phyloP scores from a whole-genome alignment of 2,113 vertebrate genomes.

The Elanus axillaris region DNA sequence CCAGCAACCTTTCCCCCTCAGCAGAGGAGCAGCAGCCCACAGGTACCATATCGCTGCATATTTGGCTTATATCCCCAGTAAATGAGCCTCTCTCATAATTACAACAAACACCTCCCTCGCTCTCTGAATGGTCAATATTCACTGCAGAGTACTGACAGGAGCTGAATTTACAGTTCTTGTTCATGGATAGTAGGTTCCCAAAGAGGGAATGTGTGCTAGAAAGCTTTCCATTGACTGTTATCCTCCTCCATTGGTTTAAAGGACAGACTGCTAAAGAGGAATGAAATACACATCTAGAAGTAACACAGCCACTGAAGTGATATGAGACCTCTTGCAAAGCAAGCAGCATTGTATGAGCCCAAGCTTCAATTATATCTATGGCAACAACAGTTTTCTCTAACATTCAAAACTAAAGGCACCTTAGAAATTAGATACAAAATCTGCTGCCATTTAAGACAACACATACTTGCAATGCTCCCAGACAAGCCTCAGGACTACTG shows the following conservation, averaged over 20 bases:
- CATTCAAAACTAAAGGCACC: not conserved
- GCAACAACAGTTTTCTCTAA: not conserved
- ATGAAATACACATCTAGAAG: not conserved
- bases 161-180: not conserved
- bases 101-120: not conserved
- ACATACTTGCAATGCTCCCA: not conserved
- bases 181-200: not conserved
- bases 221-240: not conserved
- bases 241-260: not conserved
- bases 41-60: not conserved
- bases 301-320: not conserved
- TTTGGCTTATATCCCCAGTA: not conserved
- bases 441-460: not conserved
- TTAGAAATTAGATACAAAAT: not conserved
- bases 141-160: not conserved
- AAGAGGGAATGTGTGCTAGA: not conserved
- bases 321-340: not conserved
- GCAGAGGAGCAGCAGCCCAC: not conserved
- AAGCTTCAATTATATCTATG: not conserved
- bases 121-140: not conserved
- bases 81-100: not conserved
- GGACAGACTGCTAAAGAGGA: not conserved
- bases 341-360: not conserved
- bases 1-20: not conserved
- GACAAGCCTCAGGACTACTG: not conserved